These are phyloP conservation scores for Acropternis orthonyx DNA, from an alignment of 2,797 vertebrate genomes.

Conservation along the genomic window DNA sequence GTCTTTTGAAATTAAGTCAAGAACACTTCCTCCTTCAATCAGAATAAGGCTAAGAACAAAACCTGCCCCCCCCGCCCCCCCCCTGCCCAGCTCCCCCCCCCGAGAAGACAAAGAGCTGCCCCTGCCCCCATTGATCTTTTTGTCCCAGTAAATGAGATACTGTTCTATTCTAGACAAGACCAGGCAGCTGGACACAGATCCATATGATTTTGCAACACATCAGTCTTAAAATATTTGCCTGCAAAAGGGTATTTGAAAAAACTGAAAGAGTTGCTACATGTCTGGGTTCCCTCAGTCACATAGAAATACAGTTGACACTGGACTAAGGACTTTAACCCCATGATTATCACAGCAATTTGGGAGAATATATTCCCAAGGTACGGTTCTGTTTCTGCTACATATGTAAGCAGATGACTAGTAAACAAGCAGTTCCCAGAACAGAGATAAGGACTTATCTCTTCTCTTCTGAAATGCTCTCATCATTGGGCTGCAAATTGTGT, in stretches of 20 bases:
- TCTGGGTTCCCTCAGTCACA: background rate
- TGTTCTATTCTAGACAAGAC: background rate
- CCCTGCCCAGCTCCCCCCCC: no score
- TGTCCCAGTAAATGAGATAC: background rate
- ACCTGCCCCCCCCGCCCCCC: background rate
- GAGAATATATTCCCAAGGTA: background rate
- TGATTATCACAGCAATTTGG: background rate
- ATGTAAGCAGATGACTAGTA: background rate
- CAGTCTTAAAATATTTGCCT: background rate
- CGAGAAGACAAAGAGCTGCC: background rate
- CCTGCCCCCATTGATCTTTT: background rate
- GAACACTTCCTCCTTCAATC: background rate
- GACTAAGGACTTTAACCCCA: background rate
- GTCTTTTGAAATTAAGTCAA: background rate
- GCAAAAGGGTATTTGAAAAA: background rate
- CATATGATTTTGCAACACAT: background rate
- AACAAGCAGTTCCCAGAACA: background rate
- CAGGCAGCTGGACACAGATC: background rate
- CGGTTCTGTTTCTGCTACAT: background rate
- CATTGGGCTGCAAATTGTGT: background rate
- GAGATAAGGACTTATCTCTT: background rate
- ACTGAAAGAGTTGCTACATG: background rate
- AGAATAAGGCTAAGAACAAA: background rate
- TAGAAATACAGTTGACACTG: fast-evolving
- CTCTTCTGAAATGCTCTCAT: background rate